Evolutionary conservation across 2,888 invertebrate genomes (phyloP), one percentile per base, ranked within the genome.

Genomic region (Frankliniella intonsa): DNA sequence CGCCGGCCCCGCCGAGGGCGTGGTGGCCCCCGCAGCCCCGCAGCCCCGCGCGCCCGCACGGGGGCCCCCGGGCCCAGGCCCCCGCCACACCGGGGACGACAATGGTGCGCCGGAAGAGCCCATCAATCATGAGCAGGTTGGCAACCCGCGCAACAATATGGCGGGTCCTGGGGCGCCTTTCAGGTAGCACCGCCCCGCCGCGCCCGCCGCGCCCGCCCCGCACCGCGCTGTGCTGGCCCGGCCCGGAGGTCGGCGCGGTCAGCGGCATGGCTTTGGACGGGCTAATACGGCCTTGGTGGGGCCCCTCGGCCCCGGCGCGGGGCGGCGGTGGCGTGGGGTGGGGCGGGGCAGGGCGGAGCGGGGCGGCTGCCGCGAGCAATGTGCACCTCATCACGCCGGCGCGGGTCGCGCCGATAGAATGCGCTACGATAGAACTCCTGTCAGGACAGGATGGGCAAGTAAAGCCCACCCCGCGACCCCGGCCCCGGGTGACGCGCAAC

Each of bases 1-100:
- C 5, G 3, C 38, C 38, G 38, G 38, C 38, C 38, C 3, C 38
- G 38, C 38, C 38, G 38, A 5, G 38, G 5, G 38, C 38, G 5
- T 82, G 82, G 81, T 82, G 80, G 62, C 82, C 80, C 81, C 81
- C 80, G 82, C 82, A 76, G 81, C 82, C 82, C 80, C 82, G 65
- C 81, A 17, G n/a, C 82, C 80, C 81, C 81, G 11, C 80, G 69
- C 80, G 82, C 80, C 55, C 81, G 81, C 55, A n/a, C n/a, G n/a
- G n/a, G n/a, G n/a, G n/a, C 79, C 51, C 80, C 81, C 83, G 50
- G 76, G 82, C 62, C 81, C 19, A 49, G 27, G 50, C 50, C 82
- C 80, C 69, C 83, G 82, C 84, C 83, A 81, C 83, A 62, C 82
- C 19, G 69, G 69, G 9, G 69, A 22, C 69, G 22, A 69, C 69